Conservation (phyloP, 2,113 vertebrate genomes). For the Alethe castanea region DNA sequence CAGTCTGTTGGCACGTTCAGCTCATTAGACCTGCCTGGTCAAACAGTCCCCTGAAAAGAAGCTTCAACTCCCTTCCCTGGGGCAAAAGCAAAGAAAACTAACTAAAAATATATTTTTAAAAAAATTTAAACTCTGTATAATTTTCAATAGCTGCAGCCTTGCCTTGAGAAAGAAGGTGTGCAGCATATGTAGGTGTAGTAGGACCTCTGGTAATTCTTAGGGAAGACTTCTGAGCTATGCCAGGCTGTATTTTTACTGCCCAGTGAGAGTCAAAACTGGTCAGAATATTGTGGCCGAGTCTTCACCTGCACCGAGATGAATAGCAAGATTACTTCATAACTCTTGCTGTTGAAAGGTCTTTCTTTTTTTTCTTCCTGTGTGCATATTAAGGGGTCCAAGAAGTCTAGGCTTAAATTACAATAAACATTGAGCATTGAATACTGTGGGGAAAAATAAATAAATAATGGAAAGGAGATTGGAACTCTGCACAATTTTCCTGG, state of each 20-base stretch:
- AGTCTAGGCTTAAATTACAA: not conserved
- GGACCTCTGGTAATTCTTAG: not conserved
- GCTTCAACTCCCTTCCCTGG: not conserved
- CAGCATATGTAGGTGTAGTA: not conserved
- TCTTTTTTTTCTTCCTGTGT: not conserved
- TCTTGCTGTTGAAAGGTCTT: not conserved
- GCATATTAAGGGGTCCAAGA: rapidly evolving
- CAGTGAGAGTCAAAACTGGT: not conserved
- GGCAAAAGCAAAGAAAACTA: rapidly evolving
- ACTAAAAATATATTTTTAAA: not conserved
- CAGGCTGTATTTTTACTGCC: not conserved
- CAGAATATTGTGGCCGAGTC: not conserved
- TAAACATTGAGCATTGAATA: not conserved
- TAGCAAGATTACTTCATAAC: not conserved
- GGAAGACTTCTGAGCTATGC: not conserved
- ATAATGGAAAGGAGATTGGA: not conserved
- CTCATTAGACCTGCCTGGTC: too few species aligned
- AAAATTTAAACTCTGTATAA: rapidly evolving
- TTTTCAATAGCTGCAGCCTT: not conserved
- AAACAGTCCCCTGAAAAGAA: not conserved
- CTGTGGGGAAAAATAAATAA: not conserved
- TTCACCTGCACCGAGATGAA: not conserved
- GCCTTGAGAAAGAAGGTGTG: not conserved
- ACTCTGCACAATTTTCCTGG: not conserved
- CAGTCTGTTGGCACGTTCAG: not conserved